Base-by-base conservation (phyloP, 2,888 invertebrate species). In the Sinodicranocentrus sp. region DNA sequence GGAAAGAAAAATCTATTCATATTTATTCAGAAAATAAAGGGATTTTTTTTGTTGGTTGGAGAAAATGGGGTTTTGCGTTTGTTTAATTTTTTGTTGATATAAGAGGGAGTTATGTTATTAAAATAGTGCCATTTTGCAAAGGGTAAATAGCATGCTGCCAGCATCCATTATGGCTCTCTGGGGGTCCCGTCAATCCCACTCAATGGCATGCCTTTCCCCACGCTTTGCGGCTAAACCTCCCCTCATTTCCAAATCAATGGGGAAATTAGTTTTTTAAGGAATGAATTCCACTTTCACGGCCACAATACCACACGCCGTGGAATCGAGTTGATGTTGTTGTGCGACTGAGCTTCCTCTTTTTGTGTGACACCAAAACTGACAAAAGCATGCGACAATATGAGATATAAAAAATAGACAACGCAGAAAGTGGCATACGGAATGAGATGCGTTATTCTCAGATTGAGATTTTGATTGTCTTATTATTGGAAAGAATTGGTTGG, bases 191-290 rank as follows among this genome's bases (percentile, higher is more conserved):
- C 67, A 67, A 67, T 26, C 23, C 43, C 67, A 67, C 67, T 67
- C 67, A 57, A 57, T 3, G 15, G 48, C 52, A 52, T 5, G 23
- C 21, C 21, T 57, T 25, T 21, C 21, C n/a, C 3, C 25, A 23
- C 52, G 6, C 25, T 57, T n/a, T n/a, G n/a, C 6, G 39, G 23
- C 6, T 8, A 21, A 57, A 57, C 21, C 5, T 6, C 3, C 23
- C 61, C 61, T 72, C 72, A 72, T 72, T 72, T 72, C 72, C 72
- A 72, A 72, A 72, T 72, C 72, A 72, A 72, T 72, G 72, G 72
- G 59, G 59, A 72, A 72, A 72, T 72, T 72, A 72, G 72, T 72
- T 72, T 72, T 72, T 72, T 59, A 72, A 72, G 72, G 72, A 72
- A 72, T 72, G 72, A 72, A 72, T 72, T 72, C 59, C 59, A 72